Base-by-base conservation (phyloP, 1,140 invertebrate species). In the Lordiphosa clarofinis region DNA sequence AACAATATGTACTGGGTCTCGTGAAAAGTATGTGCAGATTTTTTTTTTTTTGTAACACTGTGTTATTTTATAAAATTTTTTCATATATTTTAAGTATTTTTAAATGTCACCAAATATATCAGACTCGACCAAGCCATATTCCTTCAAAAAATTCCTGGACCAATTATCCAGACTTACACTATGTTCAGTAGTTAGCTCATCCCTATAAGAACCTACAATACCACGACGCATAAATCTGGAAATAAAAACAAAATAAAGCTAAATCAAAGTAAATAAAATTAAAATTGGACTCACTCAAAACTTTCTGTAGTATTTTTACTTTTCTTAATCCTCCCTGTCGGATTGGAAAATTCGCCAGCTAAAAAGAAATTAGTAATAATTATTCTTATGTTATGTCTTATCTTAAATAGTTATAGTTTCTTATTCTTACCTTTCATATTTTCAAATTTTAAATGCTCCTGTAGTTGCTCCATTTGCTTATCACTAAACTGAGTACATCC, bases 211-310 rank as follows among this genome's bases (percentile, higher is more conserved):
- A 1, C 55, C 65, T 4, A 59, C 36, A 40, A 68, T 47, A 3
- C 61, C 60, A 4, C 55, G 56, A 6, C 67, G 50, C 56, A 70
- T 48, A 24, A 61, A 66, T 7, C 62, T 66, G 13, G 0, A 31
- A 21, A 36, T 4, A 1, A 39, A 35, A 15, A 12, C 1, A 10
- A 19, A 0, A 21, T 21, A 4, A 21, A 21, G 3, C 21, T 21
- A 4, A 21, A 4, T 21, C 21, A 21, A 21, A 21, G 21, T 21
- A 21, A 21, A 21, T 4, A 3, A 2, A 1, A 21, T 21, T 21
- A 3, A 21, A 4, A 21, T 21, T 21, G 8, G 46, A 48, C 64
- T 49, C 37, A 68, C 55, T 50, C 12, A 59, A 59, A 57, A 4
- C 40, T 12, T 1, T 36, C 19, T 0, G 10, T 35, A 3, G 13